phyloP scores from a whole-genome alignment of 2,113 vertebrate genomes.

The Mobula birostris region DNA sequence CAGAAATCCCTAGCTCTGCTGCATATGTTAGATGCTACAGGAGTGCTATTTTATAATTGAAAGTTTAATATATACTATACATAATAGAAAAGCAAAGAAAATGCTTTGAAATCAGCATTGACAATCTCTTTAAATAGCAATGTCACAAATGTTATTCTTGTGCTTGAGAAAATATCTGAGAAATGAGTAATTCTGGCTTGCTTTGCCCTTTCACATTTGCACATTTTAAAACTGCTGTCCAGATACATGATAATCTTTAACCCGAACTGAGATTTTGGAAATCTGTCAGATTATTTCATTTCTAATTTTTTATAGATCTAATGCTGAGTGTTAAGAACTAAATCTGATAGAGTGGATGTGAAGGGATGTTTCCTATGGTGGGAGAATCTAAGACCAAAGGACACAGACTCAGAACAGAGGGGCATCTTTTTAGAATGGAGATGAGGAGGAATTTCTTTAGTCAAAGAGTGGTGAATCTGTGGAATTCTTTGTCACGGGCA shows the following conservation, averaged over 20 bases:
- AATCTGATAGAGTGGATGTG: not conserved
- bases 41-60: not conserved
- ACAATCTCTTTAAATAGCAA: slow-evolving; percentile 34
- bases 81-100: not conserved
- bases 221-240: not conserved
- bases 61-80: not conserved
- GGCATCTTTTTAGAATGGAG: too few species aligned
- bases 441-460: too few species aligned
- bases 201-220: not conserved
- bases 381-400: too few species aligned
- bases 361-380: too few species aligned
- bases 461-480: too few species aligned
- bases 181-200: slow-evolving; percentile 33
- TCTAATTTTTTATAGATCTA: not conserved
- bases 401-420: too few species aligned
- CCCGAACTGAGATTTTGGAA: not conserved
- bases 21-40: not conserved
- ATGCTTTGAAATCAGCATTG: not conserved
- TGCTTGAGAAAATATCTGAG: slow-evolving; percentile 29
- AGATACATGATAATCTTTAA: not conserved
- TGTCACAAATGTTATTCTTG: slow-evolving; percentile 1
- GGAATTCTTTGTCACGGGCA: too few species aligned
- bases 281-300: not conserved
- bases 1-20: not conserved
- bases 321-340: not conserved